phyloP scores from a whole-genome alignment of 2,797 vertebrate genomes.

The Bradypus variegatus region DNA sequence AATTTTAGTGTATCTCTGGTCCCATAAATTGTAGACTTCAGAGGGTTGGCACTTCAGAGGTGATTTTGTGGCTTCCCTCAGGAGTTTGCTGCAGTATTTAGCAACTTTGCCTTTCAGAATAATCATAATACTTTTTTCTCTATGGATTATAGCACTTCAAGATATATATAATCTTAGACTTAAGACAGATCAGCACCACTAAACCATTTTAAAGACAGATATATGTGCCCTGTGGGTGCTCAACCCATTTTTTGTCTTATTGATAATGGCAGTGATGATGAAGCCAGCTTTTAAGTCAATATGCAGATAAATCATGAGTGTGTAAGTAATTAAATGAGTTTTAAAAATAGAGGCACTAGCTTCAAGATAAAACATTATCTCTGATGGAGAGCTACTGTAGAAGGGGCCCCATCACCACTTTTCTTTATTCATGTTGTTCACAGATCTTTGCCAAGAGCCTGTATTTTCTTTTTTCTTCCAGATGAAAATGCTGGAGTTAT shows the following conservation, averaged over 20 bases:
- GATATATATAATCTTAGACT: not conserved
- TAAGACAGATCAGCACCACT: not conserved
- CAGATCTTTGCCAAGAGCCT: not conserved
- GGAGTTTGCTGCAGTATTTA: slow-evolving; percentile 1
- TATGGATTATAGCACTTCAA: not conserved
- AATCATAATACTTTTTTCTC: slow-evolving; percentile 18
- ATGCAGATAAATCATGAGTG: slow-evolving; percentile 44
- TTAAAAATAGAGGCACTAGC: slow-evolving; percentile 13
- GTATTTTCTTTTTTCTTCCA: not conserved
- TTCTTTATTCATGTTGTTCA: not conserved
- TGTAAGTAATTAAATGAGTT: slow-evolving; percentile 43
- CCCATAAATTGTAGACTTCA: slow-evolving; percentile 1
- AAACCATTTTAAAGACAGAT: not conserved
- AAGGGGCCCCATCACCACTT: not conserved
- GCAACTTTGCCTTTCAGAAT: slow-evolving; percentile 24
- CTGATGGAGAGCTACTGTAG: not conserved
- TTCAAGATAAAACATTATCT: slow-evolving; percentile 27
- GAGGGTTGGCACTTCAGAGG: not conserved
- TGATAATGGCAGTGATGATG: not conserved
- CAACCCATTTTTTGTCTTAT: not conserved
- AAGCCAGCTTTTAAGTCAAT: slow-evolving; percentile 27
- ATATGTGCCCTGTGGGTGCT: slow-evolving; percentile 10
- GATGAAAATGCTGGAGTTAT: slow-evolving; percentile 19
- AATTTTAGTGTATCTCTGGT: not conserved
- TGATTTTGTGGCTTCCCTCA: slow-evolving; percentile 16